A percentile compares a stretch with the other conserved stretches of the same genome.
phyloP scores from a whole-genome alignment of 1,140 invertebrate species.

The Drosophila kikkawai region DNA sequence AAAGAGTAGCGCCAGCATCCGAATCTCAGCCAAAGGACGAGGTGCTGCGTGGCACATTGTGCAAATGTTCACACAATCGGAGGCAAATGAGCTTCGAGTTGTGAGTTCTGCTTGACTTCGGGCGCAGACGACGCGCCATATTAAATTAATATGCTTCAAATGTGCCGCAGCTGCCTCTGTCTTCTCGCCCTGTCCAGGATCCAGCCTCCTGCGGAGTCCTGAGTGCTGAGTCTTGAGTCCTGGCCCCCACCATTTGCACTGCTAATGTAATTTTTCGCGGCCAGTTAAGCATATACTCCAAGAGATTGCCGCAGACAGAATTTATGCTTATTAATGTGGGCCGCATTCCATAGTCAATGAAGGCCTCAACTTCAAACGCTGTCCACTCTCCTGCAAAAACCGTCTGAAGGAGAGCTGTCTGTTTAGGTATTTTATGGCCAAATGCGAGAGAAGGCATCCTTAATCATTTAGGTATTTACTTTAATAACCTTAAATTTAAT shows the following conservation, averaged over 20 bases:
- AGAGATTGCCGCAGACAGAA: constrained; percentile 55
- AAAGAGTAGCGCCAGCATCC: constrained; percentile 22
- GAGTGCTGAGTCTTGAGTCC: background rate
- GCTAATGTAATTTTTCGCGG: constrained; percentile 62
- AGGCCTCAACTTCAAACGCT: constrained; percentile 38
- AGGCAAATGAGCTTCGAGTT: constrained; percentile 64
- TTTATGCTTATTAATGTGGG: constrained; percentile 76
- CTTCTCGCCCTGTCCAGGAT: background rate
- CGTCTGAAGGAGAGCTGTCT: background rate
- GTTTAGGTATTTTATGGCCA: background rate
- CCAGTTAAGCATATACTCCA: constrained; percentile 46
- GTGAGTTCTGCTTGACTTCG: constrained; percentile 23
- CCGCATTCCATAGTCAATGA: constrained; percentile 49
- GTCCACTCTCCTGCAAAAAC: constrained; percentile 19
- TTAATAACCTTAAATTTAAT: too few relatives aligned
- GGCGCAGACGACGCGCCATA: constrained; percentile 42
- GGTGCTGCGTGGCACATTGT: constrained; percentile 41
- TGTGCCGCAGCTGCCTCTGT: constrained; percentile 29
- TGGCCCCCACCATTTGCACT: constrained; percentile 18
- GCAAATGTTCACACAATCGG: constrained; percentile 63
- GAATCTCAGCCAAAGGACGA: constrained; percentile 1
- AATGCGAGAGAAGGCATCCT: background rate
- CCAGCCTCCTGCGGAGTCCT: background rate
- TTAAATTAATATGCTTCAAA: constrained; percentile 64
- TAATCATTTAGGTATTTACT: background rate